Percentiles rank a stretch among this genome's conserved stretches.
phyloP scores from a whole-genome alignment of 2,113 vertebrate genomes.

The Rhinichthys klamathensis region DNA sequence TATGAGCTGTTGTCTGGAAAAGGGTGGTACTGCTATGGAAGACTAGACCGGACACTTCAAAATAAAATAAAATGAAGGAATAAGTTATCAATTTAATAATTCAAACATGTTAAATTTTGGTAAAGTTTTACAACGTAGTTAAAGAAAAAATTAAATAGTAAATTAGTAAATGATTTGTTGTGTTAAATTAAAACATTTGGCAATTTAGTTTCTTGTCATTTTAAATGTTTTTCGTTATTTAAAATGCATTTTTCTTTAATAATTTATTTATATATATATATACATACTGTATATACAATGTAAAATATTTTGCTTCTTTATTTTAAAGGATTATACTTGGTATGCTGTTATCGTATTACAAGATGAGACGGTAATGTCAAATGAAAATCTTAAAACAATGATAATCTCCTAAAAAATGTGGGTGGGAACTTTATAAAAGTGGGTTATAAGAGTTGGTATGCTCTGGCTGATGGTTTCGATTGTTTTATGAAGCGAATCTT shows the following conservation, averaged over 20 bases:
- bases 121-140: background rate
- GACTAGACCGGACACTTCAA: background rate
- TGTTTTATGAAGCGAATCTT: slow-evolving; percentile 4
- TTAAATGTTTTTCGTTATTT: too few species aligned
- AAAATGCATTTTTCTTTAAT: too few species aligned
- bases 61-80: background rate
- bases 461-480: background rate
- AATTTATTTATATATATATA: too few species aligned
- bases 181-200: too few species aligned
- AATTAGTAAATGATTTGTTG: background rate
- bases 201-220: too few species aligned
- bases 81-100: background rate
- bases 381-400: background rate
- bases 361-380: background rate
- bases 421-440: background rate
- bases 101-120: background rate
- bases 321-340: too few species aligned
- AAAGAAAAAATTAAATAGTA: background rate
- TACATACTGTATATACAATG: too few species aligned
- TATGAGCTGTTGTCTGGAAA: background rate
- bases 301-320: too few species aligned
- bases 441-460: background rate
- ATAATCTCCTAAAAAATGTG: background rate
- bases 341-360: too few species aligned
- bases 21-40: background rate